These are phyloP conservation scores for Caenorhabditis virilis DNA, from an alignment of 2,888 invertebrate genomes.

Conservation along the genomic window DNA sequence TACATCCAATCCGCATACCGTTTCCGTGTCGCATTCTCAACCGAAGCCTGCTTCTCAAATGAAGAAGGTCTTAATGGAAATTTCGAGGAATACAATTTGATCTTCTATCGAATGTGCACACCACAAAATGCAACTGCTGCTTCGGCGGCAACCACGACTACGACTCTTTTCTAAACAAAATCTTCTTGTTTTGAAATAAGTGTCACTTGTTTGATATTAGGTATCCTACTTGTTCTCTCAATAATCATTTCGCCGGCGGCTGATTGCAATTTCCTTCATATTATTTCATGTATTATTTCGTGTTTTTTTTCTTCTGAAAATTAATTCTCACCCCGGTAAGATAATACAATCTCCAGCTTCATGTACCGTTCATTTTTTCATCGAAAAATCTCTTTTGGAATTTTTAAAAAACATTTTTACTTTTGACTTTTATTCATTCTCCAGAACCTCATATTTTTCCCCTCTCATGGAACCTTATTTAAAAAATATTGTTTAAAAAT, in stretches of 20 bases:
- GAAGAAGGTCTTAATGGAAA: conserved; percentile 38
- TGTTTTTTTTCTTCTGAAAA: not conserved
- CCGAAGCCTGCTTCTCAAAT: conserved; percentile 52
- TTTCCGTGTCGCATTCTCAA: conserved; percentile 71
- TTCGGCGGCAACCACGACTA: not conserved
- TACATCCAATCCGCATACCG: conserved; percentile 73
- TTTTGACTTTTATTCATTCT: no score
- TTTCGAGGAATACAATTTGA: conserved; percentile 66
- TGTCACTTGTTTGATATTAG: not conserved
- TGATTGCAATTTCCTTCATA: not conserved
- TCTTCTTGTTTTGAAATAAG: conserved; percentile 9
- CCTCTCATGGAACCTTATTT: no score
- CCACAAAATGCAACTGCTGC: not conserved
- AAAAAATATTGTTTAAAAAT: no score
- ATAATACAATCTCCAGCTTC: no score
- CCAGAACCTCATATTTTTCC: no score
- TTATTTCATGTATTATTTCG: no score
- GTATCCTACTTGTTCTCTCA: no score
- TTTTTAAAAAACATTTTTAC: no score
- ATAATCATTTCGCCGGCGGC: not conserved
- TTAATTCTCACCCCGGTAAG: no score
- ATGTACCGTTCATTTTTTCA: no score
- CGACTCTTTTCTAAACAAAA: not conserved
- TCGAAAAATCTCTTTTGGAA: not conserved
- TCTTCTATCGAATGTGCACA: conserved; percentile 64